phyloP scores from a whole-genome alignment of 2,888 invertebrate species.

The Cepaea hortensis region DNA sequence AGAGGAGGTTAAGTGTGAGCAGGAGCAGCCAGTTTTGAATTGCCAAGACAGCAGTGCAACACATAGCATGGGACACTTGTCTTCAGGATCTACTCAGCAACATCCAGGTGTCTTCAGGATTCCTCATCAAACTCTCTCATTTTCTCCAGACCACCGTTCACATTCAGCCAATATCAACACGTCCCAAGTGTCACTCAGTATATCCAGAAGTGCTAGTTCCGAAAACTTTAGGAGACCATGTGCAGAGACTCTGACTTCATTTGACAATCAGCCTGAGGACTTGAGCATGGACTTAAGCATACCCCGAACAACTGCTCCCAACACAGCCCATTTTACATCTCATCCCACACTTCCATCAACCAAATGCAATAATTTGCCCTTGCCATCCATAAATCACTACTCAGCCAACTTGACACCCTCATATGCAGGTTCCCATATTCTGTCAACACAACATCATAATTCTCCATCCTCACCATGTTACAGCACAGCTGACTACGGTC shows the following conservation, averaged over 20 bases:
- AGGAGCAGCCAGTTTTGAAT: not conserved
- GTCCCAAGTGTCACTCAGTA: not conserved
- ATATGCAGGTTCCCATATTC: not conserved
- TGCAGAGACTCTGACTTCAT: not conserved
- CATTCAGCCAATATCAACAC: not conserved
- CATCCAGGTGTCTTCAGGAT: conserved; percentile 10
- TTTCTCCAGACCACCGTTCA: not conserved
- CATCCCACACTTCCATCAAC: not conserved
- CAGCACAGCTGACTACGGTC: not conserved
- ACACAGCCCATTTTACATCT: not conserved
- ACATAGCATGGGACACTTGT: not conserved
- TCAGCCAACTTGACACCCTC: not conserved
- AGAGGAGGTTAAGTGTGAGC: not conserved
- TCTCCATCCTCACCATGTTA: not conserved
- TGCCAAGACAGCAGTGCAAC: not conserved
- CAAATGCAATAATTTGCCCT: not conserved
- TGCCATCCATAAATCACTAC: not conserved
- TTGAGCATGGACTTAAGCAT: conserved; percentile 27
- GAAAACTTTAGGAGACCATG: not conserved
- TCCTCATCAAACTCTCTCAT: conserved; percentile 4
- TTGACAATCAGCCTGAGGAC: conserved; percentile 33
- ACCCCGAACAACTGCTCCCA: not conserved
- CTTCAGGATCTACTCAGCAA: not conserved
- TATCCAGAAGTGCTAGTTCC: not conserved
- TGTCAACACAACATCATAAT: not conserved